phyloP scores from a whole-genome alignment of 2,888 invertebrate genomes.

The Lumbricus terrestris region DNA sequence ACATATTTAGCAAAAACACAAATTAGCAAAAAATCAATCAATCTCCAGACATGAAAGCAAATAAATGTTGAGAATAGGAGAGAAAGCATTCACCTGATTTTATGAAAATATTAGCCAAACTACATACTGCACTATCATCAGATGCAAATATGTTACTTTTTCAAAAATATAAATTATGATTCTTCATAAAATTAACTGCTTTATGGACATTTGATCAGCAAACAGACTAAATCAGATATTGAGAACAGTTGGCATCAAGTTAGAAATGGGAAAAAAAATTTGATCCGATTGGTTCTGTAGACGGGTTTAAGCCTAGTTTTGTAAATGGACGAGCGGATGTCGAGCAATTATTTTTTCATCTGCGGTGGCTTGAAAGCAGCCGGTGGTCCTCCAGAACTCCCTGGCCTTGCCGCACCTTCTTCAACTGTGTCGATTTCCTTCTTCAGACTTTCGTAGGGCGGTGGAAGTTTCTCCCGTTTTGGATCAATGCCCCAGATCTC shows the following conservation, averaged over 20 bases:
- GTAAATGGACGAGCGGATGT: background rate
- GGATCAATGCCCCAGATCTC: slow-evolving; percentile 97
- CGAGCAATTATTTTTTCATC: background rate
- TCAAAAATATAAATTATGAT: background rate
- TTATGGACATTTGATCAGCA: background rate
- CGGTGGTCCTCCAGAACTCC: background rate
- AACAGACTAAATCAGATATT: background rate
- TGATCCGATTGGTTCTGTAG: background rate
- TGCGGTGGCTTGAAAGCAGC: background rate
- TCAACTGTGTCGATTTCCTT: slow-evolving; percentile 32
- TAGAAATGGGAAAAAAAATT: background rate
- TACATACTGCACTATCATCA: background rate
- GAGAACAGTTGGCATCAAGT: background rate
- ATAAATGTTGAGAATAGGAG: background rate
- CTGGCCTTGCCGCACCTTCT: background rate
- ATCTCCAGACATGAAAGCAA: no score
- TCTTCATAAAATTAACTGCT: background rate
- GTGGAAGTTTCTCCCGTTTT: slow-evolving; percentile 85
- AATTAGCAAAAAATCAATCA: background rate
- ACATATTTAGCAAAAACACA: background rate
- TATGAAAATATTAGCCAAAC: background rate
- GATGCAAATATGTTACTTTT: background rate
- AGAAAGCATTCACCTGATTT: background rate
- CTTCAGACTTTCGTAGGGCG: slow-evolving; percentile 64
- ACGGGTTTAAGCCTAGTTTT: background rate